phyloP scores from a whole-genome alignment of 2,797 vertebrate species.

The Silurus aristotelis region DNA sequence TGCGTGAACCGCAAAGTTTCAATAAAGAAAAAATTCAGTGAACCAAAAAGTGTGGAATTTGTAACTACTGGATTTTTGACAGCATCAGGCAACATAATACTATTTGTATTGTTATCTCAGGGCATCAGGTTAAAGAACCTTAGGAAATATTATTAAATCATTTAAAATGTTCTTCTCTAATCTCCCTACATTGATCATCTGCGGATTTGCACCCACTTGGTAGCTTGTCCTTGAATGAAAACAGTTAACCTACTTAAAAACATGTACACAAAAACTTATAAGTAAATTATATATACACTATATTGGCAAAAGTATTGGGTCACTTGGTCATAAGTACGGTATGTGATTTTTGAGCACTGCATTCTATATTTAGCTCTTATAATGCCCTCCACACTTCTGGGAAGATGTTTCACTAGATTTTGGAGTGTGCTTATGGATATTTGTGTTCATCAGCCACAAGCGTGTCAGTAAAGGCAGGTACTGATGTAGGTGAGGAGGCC shows the following conservation, averaged over 20 bases:
- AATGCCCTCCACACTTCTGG: no score
- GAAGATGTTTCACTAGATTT: no score
- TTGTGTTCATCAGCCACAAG: no score
- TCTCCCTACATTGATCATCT: neutral
- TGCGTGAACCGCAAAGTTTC: neutral
- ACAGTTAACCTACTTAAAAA: neutral
- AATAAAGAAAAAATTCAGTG: no score
- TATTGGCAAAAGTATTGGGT: no score
- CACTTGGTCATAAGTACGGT: no score
- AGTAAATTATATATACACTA: no score
- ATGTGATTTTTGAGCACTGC: no score
- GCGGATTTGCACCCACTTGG: neutral
- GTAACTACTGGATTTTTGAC: neutral
- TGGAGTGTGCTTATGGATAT: no score
- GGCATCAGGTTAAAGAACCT: neutral
- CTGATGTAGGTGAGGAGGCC: no score
- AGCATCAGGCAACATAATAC: neutral
- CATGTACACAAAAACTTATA: neutral
- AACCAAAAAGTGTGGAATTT: neutral
- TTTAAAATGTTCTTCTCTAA: neutral
- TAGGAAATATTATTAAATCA: neutral
- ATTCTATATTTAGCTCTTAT: no score
- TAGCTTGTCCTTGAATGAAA: neutral
- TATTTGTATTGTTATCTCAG: neutral
- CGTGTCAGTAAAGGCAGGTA: no score